Base-by-base conservation (phyloP, 2,113 vertebrate species). In the rat (Rattus norvegicus) region DNA sequence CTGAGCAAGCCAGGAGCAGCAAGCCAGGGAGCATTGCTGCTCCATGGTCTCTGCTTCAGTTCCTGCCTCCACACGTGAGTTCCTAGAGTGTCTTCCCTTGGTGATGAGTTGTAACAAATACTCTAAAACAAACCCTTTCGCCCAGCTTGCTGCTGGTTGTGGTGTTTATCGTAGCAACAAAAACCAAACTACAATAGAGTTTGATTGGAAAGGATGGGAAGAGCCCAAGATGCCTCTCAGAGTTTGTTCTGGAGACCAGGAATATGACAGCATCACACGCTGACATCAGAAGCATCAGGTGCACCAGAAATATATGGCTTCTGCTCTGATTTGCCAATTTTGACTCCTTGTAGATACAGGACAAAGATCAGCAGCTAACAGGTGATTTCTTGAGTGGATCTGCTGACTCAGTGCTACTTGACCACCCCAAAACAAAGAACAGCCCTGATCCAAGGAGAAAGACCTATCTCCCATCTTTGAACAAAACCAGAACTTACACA, bases 341-440 rank as follows among this genome's bases (percentile, higher is more conserved):
- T 84, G 76, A 88, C 84, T 12, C 36, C 8, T 77, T 81, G 43
- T 81, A 61, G 49, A 63, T 43, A 89, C 85, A 89, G n/a, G 49
- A 79, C 69, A 28, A 92, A 92, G 65, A 89, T 16, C 26, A 92
- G 19, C 16, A 92, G 59, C 59, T 54, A 93, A n/a, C 93, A n/a
- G 49, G 89, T 69, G 67, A 73, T 56, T 92, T 91, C 77, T 87
- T 56, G 5, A 85, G 9, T 79, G 16, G 6, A 5, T 88, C 3
- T 87, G 14, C 79, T 65, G 28, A 76, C 56, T 89, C 67, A 17
- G 13, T n/a, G 36, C 5, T 87, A 39, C 5, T 76, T 95, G 12
- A 28, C 61, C 36, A 1, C 33, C 30, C 72, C 10, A 36, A 65
- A 94, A 84, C 17, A 69, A 92, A 95, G 47, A 63, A 26, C 0